A percentile compares a stretch with the other conserved stretches of the same genome.
Evolutionary conservation across 2,113 vertebrate species (phyloP).

Genomic region (Typhlomys cinereus): DNA sequence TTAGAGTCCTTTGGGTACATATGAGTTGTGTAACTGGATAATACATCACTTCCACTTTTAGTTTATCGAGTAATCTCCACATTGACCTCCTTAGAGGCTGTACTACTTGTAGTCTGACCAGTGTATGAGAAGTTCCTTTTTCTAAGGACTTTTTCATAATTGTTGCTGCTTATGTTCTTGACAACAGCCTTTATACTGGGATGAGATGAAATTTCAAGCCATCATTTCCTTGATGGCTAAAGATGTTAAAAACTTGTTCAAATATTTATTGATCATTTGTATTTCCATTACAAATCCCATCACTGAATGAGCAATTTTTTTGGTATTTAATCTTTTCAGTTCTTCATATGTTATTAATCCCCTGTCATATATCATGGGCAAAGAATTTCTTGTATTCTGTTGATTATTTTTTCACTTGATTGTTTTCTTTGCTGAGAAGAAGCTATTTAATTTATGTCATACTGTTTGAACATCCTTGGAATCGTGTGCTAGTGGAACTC

Average conservation of each 20-base stretch:
- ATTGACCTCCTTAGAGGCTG: not conserved
- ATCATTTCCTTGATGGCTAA: not conserved
- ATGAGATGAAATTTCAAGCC: not conserved
- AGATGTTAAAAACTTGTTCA: not conserved
- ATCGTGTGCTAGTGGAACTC: not conserved
- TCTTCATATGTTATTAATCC: not conserved
- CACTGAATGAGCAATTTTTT: not conserved
- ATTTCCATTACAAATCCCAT: not conserved
- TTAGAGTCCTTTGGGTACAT: not conserved
- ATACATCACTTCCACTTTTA: not conserved
- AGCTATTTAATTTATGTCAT: not conserved
- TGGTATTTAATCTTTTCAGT: not conserved
- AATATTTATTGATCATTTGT: not conserved
- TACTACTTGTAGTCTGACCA: not conserved
- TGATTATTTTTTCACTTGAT: not conserved
- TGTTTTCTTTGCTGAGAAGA: not conserved
- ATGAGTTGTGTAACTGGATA: not conserved
- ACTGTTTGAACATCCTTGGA: not conserved
- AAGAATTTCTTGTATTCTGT: not conserved
- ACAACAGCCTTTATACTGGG: not conserved
- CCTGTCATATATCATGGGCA: not conserved
- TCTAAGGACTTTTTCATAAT: not conserved
- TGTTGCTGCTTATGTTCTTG: not conserved
- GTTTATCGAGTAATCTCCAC: not conserved
- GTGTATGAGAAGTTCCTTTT: not conserved